Conservation (phyloP, 1,140 invertebrate species). For the Anastatus disparis region DNA sequence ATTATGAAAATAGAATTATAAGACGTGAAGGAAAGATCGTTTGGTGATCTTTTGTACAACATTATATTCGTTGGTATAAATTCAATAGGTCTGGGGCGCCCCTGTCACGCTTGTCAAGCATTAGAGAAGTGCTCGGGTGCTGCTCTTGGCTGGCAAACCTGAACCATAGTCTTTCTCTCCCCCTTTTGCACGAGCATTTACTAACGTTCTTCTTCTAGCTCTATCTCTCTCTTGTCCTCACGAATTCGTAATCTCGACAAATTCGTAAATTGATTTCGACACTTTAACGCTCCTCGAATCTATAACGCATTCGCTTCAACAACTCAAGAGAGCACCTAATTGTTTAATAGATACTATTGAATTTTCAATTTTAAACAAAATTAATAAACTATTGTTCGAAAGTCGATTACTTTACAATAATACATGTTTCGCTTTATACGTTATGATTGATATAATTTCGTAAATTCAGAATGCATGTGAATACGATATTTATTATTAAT, state of each 20-base stretch:
- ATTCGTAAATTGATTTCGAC: constrained; percentile 30
- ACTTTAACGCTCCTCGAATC: constrained; percentile 17
- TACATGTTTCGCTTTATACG: too few relatives aligned
- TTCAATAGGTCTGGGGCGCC: background rate
- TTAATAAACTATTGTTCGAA: too few relatives aligned
- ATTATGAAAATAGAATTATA: too few relatives aligned
- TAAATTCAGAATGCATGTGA: too few relatives aligned
- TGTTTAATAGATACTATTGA: background rate
- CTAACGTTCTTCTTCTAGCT: too few relatives aligned
- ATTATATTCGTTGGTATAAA: constrained; percentile 2
- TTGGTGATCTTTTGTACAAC: background rate
- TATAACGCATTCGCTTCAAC: background rate
- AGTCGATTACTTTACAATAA: too few relatives aligned
- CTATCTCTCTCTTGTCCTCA: constrained; percentile 20
- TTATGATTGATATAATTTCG: too few relatives aligned
- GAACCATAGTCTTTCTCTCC: background rate
- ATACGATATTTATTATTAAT: too few relatives aligned
- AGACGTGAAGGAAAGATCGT: background rate
- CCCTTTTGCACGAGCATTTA: background rate
- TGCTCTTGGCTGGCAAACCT: background rate
- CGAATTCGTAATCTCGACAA: constrained; percentile 31
- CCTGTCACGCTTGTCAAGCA: constrained; percentile 27
- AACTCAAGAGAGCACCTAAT: background rate
- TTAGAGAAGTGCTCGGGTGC: background rate
- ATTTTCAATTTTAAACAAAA: too few relatives aligned